A percentile compares a stretch with the other conserved stretches of the same genome.
phyloP scores from a whole-genome alignment of 2,888 invertebrate genomes.

The Drosophila falleni region DNA sequence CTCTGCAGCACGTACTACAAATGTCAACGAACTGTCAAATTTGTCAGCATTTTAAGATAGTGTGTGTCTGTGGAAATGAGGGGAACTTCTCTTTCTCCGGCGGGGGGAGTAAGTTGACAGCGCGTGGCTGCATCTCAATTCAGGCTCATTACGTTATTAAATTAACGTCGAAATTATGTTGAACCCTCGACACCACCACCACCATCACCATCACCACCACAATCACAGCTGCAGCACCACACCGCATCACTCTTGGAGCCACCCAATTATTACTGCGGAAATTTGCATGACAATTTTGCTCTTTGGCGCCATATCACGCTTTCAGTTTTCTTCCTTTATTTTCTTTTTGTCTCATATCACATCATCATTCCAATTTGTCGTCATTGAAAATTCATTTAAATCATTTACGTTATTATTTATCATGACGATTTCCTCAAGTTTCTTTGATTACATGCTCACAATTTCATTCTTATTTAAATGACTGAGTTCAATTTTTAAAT shows the following conservation, averaged over 20 bases:
- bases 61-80: background rate
- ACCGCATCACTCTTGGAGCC: conserved; percentile 14
- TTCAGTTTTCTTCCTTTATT: conserved; percentile 15
- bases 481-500: conserved; percentile 1
- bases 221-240: background rate
- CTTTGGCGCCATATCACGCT: conserved; percentile 44
- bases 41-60: conserved; percentile 53
- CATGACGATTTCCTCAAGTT: conserved; percentile 20
- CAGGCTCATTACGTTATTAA: conserved; percentile 67
- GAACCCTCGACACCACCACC: conserved; percentile 2
- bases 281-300: conserved; percentile 52
- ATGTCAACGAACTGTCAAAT: conserved; percentile 74
- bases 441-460: conserved; percentile 5
- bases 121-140: conserved; percentile 40
- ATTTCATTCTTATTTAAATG: background rate
- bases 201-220: background rate
- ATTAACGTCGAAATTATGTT: conserved; percentile 57
- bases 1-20: conserved; percentile 38
- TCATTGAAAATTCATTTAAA: conserved; percentile 58
- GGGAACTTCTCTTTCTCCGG: background rate
- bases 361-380: conserved; percentile 30
- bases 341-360: conserved; percentile 10
- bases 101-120: conserved; percentile 22
- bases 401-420: conserved; percentile 33
- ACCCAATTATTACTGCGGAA: conserved; percentile 40